Base-by-base conservation (phyloP, 2,113 vertebrate species). In the Urocolius indicus region DNA sequence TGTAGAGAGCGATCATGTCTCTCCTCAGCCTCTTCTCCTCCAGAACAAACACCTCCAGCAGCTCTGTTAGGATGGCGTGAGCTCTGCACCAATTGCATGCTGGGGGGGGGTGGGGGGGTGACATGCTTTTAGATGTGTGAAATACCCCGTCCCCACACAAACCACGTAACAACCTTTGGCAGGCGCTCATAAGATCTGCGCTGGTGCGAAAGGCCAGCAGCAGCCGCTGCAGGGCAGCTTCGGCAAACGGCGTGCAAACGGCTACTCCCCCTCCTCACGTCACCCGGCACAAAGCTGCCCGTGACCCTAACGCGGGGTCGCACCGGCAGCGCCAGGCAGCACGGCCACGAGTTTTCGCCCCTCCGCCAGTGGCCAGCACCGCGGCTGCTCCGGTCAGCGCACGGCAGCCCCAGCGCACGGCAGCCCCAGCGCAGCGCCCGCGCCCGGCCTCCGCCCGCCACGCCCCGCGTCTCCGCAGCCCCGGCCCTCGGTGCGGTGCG, bases 271-370 rank as follows among this genome's bases (percentile, higher is more conserved):
- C n/a, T n/a, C n/a, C n/a, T n/a, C n/a, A n/a, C n/a, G 5, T 21
- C 34, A 20, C 21, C 49, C 54, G 4, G 27, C 5, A 23, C 23
- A 38, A 11, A 32, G 2, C 6, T 36, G 36, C 5, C 46, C 41
- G 2, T 18, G 20, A 24, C 14, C 24, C 24, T 1, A 8, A 13
- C 27, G 15, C 68, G 1, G 45, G 5, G 26, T 17, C 8, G 6
- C 32, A 1, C 2, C 29, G 10, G 5, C 0, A 16, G 12, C 0
- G 11, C 46, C n/a, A 1, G 13, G 6, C 41, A 43, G 2, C 23
- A 11, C 0, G 4, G 3, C 5, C 9, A 8, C 1, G 8, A 5
- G 24, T 7, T 14, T 4, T 10, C 11, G 10, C 5, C 5, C 11
- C 12, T 30, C 11, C 18, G 1, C 0, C 32, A 7, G 18, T 2